These are phyloP conservation scores for Nannoperca australis DNA, from an alignment of 2,797 vertebrate species.

Conservation along the genomic window DNA sequence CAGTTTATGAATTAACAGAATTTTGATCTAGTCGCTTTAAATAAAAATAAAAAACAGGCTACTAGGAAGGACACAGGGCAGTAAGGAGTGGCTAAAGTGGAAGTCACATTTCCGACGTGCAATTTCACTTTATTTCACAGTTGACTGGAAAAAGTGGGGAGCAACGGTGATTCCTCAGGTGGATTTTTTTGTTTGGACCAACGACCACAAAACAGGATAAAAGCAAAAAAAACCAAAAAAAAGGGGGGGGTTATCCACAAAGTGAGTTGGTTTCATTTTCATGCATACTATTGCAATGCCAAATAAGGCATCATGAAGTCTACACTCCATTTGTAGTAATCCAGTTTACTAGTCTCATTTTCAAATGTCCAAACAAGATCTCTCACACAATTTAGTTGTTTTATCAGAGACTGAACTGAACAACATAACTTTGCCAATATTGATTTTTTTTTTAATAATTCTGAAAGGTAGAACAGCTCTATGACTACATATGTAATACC, in stretches of 20 bases:
- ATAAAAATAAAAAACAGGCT: neutral
- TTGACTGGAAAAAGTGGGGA: slow-evolving; percentile 1
- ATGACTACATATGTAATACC: neutral
- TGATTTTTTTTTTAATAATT: slow-evolving; percentile 6
- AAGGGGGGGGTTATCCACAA: neutral
- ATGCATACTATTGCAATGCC: neutral
- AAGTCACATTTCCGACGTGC: neutral
- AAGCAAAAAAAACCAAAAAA: neutral
- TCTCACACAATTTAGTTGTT: neutral
- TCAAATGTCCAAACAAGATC: neutral
- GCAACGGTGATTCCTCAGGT: neutral
- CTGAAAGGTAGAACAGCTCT: slow-evolving; percentile 9
- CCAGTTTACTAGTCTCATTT: no score
- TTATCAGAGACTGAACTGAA: slow-evolving; percentile 5
- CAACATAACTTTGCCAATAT: slow-evolving; percentile 1
- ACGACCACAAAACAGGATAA: neutral
- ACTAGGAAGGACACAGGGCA: neutral
- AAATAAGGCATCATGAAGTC: neutral
- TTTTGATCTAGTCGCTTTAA: neutral
- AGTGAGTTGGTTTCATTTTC: neutral
- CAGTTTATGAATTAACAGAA: neutral
- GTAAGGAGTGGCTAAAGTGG: neutral
- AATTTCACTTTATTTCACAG: slow-evolving; percentile 21
- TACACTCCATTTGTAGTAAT: neutral
- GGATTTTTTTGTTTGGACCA: neutral